Percentiles rank a stretch among this genome's conserved stretches.
phyloP scores from a whole-genome alignment of 2,888 invertebrate genomes.

The Criorhina ranunculi region DNA sequence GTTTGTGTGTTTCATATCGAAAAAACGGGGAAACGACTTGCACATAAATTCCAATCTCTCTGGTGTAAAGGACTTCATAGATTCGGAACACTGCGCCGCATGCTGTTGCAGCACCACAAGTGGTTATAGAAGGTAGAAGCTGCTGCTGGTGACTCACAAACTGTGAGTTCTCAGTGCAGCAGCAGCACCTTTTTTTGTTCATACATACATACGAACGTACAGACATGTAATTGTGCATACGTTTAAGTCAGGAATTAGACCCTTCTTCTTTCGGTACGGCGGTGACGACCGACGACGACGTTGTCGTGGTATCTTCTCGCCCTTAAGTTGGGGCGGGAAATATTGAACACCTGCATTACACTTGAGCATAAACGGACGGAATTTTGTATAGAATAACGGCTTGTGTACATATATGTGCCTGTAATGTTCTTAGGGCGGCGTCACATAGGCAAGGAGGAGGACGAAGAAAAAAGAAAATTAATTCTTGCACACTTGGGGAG shows the following conservation, averaged over 20 bases:
- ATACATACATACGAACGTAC: conserved; percentile 16
- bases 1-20: conserved; percentile 43
- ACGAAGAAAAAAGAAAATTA: conserved; percentile 62
- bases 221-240: conserved; percentile 65
- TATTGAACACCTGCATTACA: conserved; percentile 75
- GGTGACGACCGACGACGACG: conserved; percentile 7
- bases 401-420: conserved; percentile 13
- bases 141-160: conserved; percentile 62
- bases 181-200: conserved; percentile 43
- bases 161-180: conserved; percentile 43
- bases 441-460: conserved; percentile 34
- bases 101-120: conserved; percentile 72
- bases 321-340: conserved; percentile 74
- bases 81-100: conserved; percentile 48
- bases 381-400: conserved; percentile 27
- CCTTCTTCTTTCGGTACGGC: conserved; percentile 45
- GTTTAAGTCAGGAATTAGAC: conserved; percentile 66
- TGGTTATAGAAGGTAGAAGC: conserved; percentile 59
- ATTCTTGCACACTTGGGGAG: conserved; percentile 75
- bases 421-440: conserved; percentile 58
- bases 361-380: conserved; percentile 72
- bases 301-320: conserved; percentile 56
- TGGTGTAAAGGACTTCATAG: conserved; percentile 65
- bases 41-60: conserved; percentile 68
- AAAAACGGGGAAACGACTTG: conserved; percentile 59